A percentile compares a stretch with the other conserved stretches of the same genome.
phyloP scores from a whole-genome alignment of 1,140 invertebrate genomes.

The Atta texana region DNA sequence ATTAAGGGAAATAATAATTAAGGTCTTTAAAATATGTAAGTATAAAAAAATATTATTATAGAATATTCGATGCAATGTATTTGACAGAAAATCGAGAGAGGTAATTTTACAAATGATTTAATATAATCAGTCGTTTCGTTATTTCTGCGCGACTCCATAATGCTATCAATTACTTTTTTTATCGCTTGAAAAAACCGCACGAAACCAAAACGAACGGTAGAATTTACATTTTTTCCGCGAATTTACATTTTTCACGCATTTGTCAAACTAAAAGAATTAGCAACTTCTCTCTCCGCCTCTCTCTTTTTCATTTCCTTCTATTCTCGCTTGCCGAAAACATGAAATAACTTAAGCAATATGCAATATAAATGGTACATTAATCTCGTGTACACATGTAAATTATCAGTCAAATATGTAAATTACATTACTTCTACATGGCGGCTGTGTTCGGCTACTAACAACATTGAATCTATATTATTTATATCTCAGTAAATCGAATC shows the following conservation, averaged over 20 bases:
- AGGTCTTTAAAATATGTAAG: background rate
- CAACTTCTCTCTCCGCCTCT: background rate
- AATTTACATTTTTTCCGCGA: background rate
- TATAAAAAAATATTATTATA: background rate
- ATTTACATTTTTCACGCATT: slow-evolving; percentile 49
- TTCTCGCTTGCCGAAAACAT: background rate
- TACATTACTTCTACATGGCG: background rate
- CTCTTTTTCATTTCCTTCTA: background rate
- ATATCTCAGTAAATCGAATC: background rate
- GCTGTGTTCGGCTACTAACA: background rate
- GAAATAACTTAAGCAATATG: slow-evolving; percentile 43
- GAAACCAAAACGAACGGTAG: background rate
- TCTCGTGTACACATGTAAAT: slow-evolving; percentile 17
- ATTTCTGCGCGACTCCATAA: background rate
- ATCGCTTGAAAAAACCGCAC: background rate
- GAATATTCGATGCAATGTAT: background rate
- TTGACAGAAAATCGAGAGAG: background rate
- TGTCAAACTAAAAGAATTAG: slow-evolving; percentile 26
- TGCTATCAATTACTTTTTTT: background rate
- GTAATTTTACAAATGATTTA: slow-evolving; percentile 2
- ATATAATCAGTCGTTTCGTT: slow-evolving; percentile 9
- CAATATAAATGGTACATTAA: slow-evolving; percentile 35
- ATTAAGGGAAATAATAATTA: background rate
- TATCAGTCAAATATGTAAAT: slow-evolving; percentile 36
- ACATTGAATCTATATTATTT: background rate